These are phyloP conservation scores for Rhagologus leucostigma DNA, from an alignment of 2,113 vertebrate species.

Conservation along the genomic window DNA sequence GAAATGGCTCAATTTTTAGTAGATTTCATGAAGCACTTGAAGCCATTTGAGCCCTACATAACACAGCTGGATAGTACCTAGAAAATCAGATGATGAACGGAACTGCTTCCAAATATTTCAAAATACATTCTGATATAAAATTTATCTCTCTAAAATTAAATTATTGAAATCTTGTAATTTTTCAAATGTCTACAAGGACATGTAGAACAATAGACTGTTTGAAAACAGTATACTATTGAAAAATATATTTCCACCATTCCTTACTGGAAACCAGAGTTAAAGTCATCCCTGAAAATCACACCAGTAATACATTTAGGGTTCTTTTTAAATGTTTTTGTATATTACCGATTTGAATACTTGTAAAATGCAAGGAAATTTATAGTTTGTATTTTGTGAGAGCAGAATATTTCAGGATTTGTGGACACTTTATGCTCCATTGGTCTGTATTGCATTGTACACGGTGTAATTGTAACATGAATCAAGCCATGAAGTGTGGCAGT, in stretches of 20 bases:
- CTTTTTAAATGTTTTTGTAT: background rate
- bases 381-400: background rate
- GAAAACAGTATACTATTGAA: background rate
- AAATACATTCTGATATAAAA: conserved; percentile 22
- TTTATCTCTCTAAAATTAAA: background rate
- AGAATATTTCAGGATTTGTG: background rate
- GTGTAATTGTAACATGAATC: background rate
- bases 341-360: background rate
- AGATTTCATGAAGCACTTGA: conserved; percentile 18
- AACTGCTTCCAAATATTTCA: conserved; percentile 2
- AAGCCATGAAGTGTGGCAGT: background rate
- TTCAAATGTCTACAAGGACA: background rate
- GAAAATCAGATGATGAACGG: conserved; percentile 27
- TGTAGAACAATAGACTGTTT: background rate
- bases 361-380: background rate
- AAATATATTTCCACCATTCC: background rate
- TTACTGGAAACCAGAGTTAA: background rate
- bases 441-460: background rate
- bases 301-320: background rate
- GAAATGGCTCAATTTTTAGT: conserved; percentile 32
- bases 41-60: background rate
- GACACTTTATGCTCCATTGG: background rate
- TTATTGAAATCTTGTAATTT: background rate
- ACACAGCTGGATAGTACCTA: background rate
- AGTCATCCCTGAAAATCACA: background rate